Conservation (phyloP, 1,140 invertebrate species). For the Bombus consobrinus region DNA sequence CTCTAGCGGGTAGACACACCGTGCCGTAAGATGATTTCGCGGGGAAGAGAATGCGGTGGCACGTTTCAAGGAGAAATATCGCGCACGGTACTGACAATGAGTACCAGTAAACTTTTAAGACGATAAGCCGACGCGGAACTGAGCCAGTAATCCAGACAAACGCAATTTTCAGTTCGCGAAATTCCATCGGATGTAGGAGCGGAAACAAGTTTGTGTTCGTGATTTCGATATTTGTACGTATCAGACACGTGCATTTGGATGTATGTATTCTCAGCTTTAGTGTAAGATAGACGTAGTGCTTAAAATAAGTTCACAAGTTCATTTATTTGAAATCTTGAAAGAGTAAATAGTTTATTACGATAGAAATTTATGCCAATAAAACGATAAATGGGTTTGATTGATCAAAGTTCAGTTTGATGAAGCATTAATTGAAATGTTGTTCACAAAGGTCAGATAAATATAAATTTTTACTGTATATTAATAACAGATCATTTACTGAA, state of each 20-base stretch:
- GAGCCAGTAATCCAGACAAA: neutral
- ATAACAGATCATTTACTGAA: neutral
- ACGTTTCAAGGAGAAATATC: neutral
- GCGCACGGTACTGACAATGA: too few relatives aligned
- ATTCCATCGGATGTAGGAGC: neutral
- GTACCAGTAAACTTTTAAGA: neutral
- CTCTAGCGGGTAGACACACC: neutral
- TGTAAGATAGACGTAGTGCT: too few relatives aligned
- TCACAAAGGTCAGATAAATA: neutral
- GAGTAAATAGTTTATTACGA: too few relatives aligned
- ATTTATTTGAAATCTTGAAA: too few relatives aligned
- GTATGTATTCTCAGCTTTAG: too few relatives aligned
- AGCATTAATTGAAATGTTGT: neutral
- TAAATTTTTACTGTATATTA: neutral
- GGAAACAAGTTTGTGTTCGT: neutral
- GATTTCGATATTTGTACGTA: neutral
- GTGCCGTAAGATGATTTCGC: too few relatives aligned
- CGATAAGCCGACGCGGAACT: neutral
- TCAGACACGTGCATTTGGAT: neutral
- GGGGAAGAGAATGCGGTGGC: neutral
- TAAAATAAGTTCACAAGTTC: too few relatives aligned
- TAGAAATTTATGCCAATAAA: neutral
- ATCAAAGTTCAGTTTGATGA: neutral
- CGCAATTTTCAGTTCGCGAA: slow-evolving; percentile 18
- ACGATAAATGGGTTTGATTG: neutral